Conservation (phyloP, 2,113 vertebrate genomes). For the Macquaria australasica region DNA sequence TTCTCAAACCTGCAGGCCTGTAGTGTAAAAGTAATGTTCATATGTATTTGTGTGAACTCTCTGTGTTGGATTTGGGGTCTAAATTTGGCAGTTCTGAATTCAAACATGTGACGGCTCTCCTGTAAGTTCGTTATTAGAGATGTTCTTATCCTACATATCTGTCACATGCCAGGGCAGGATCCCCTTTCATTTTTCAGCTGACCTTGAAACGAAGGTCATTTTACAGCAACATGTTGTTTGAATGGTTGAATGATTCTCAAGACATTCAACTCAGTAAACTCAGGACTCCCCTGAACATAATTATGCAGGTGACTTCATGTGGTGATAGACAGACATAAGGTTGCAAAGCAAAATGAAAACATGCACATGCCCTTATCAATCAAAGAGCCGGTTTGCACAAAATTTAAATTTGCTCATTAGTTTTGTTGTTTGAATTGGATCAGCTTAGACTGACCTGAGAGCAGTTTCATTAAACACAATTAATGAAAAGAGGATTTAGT, state of each 20-base stretch:
- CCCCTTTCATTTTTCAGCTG: constrained; percentile 69
- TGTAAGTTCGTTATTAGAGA: constrained; percentile 38
- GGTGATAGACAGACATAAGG: constrained; percentile 34
- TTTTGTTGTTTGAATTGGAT: constrained; percentile 33
- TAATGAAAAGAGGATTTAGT: neutral
- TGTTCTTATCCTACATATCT: constrained; percentile 57
- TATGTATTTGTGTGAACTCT: neutral
- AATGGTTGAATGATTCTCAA: constrained; percentile 43
- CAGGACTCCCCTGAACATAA: constrained; percentile 17
- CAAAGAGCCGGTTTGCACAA: constrained; percentile 43
- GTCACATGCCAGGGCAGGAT: constrained; percentile 45
- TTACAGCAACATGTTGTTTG: constrained; percentile 38
- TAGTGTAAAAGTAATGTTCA: neutral
- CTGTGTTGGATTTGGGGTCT: neutral
- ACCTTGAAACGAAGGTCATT: constrained; percentile 70
- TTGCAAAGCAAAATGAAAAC: constrained; percentile 37
- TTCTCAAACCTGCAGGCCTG: neutral
- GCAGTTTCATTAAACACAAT: neutral
- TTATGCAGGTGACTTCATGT: constrained; percentile 44
- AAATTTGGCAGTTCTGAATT: constrained; percentile 22
- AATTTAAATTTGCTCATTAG: constrained; percentile 38
- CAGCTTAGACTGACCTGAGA: neutral
- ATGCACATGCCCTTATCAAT: constrained; percentile 77
- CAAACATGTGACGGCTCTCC: constrained; percentile 20
- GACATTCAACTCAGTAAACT: constrained; percentile 22